These are phyloP conservation scores for Eurystomus gularis DNA, from an alignment of 2,113 vertebrate genomes.

Conservation along the genomic window DNA sequence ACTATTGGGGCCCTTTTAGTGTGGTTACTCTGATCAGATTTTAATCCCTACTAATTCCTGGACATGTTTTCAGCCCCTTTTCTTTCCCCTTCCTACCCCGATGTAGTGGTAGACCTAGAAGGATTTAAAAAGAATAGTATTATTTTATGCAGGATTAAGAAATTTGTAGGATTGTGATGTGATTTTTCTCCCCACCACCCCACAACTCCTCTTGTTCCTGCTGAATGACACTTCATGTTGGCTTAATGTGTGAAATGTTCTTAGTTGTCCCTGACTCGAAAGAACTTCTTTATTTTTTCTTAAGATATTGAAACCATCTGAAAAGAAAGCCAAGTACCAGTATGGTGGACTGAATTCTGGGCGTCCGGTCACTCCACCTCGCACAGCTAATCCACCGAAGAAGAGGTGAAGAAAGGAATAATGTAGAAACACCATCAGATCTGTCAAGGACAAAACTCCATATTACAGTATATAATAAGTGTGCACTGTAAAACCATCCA, in stretches of 20 bases:
- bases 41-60: not conserved
- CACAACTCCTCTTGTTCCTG: not conserved
- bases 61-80: not conserved
- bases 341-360: constrained; percentile 92
- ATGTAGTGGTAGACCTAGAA: not conserved
- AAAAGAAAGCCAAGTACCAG: constrained; percentile 96
- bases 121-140: not conserved
- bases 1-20: not conserved
- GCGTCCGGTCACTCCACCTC: constrained; percentile 90
- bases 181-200: not conserved
- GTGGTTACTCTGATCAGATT: not conserved
- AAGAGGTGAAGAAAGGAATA: constrained; percentile 90
- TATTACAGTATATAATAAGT: constrained; percentile 81
- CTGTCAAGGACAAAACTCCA: constrained; percentile 84
- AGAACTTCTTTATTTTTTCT: constrained; percentile 35
- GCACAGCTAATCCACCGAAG: constrained; percentile 91
- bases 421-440: constrained; percentile 70
- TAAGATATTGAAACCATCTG: constrained; percentile 94
- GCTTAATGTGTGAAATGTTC: not conserved
- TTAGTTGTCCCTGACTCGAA: constrained; percentile 1
- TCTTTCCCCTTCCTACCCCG: not conserved
- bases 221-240: not conserved
- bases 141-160: not conserved
- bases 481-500: constrained; percentile 87
- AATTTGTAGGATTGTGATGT: not conserved